phyloP scores from a whole-genome alignment of 2,888 invertebrate genomes.

The Eilema sororculum region DNA sequence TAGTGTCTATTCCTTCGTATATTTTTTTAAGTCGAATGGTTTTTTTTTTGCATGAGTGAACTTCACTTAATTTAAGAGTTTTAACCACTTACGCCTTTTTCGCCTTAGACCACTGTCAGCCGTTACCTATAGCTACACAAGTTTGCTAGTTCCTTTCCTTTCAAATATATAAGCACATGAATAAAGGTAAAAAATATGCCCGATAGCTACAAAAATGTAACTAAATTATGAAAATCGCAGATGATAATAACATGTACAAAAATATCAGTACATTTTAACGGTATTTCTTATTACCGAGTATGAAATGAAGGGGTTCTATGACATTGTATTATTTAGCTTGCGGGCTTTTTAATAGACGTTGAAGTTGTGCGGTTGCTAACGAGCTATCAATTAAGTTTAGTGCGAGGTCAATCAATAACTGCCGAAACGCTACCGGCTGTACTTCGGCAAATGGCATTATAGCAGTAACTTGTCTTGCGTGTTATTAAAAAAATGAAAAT shows the following conservation, averaged over 20 bases:
- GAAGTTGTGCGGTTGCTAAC: slow-evolving; percentile 61
- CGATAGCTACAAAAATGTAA: not conserved
- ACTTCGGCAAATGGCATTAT: slow-evolving; percentile 29
- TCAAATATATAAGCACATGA: not conserved
- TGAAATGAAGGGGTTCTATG: slow-evolving; percentile 3
- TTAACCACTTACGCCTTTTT: too few relatives aligned
- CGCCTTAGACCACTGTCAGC: too few relatives aligned
- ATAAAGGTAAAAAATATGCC: not conserved
- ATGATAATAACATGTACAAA: not conserved
- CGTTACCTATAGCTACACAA: too few relatives aligned
- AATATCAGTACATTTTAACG: not conserved
- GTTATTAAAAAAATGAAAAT: not conserved
- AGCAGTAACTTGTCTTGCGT: slow-evolving; percentile 15
- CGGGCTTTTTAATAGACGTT: slow-evolving; percentile 57
- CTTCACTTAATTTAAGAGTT: not conserved
- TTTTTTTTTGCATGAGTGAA: slow-evolving; percentile 30
- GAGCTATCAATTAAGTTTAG: slow-evolving; percentile 76
- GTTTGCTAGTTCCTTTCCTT: not conserved
- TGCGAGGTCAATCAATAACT: slow-evolving; percentile 69
- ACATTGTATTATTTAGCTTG: slow-evolving; percentile 55
- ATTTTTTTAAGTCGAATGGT: slow-evolving; percentile 24
- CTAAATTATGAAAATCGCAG: not conserved
- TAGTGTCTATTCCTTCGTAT: slow-evolving; percentile 35
- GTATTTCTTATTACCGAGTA: not conserved
- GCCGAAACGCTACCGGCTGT: slow-evolving; percentile 64